phyloP scores from a whole-genome alignment of 2,888 invertebrate genomes.

The Eumacrocentrus americanus region DNA sequence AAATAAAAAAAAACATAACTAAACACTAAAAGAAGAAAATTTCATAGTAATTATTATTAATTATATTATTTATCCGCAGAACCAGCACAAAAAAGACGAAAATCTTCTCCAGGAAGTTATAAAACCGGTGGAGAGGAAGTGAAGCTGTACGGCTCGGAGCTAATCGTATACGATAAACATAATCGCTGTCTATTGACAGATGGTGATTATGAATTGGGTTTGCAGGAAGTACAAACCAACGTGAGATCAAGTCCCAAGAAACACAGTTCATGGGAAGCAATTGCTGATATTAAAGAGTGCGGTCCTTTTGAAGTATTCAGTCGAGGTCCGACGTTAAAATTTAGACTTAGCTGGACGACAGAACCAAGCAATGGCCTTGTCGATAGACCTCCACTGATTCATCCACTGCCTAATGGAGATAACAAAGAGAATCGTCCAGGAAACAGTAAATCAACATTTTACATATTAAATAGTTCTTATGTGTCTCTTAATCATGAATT shows the following conservation, averaged over 20 bases:
- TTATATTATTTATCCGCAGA: conserved; percentile 59
- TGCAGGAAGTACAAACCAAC: conserved; percentile 72
- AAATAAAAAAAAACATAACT: neutral
- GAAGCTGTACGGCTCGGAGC: conserved; percentile 76
- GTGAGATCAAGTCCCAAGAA: conserved; percentile 68
- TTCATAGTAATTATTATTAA: too few species aligned
- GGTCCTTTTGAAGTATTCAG: conserved; percentile 78
- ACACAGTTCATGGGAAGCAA: conserved; percentile 74
- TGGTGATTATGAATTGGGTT: conserved; percentile 87
- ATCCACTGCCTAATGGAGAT: conserved; percentile 54
- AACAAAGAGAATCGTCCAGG: conserved; percentile 62
- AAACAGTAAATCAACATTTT: conserved; percentile 46
- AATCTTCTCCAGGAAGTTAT: conserved; percentile 63
- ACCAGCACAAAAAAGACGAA: conserved; percentile 74
- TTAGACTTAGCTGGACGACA: conserved; percentile 83
- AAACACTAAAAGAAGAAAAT: neutral
- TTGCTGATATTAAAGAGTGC: conserved; percentile 66
- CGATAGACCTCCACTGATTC: conserved; percentile 68
- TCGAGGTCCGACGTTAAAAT: conserved; percentile 82
- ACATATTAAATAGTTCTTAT: too few species aligned
- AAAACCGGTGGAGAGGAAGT: conserved; percentile 63
- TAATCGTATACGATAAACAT: conserved; percentile 89
- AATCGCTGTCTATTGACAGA: conserved; percentile 85
- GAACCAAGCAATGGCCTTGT: conserved; percentile 73
- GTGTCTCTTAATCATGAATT: conserved; percentile 2